These are phyloP conservation scores for Sturnus vulgaris DNA, from an alignment of 2,113 vertebrate genomes.

Conservation along the genomic window DNA sequence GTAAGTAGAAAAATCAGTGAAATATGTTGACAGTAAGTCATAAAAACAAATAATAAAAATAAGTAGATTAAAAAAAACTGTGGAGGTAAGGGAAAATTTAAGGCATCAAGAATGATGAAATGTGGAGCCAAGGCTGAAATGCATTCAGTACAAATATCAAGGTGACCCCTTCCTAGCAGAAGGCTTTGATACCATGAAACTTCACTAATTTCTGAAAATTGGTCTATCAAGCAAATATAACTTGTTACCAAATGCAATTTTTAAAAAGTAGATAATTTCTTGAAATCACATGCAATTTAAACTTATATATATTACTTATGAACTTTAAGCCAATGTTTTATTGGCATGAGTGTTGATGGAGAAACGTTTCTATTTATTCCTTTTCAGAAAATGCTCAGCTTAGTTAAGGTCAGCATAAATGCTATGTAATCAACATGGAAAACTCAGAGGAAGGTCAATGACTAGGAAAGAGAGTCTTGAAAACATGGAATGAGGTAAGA, in stretches of 20 bases:
- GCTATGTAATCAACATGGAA: conserved; percentile 34
- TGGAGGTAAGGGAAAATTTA: conserved; percentile 34
- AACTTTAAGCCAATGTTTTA: background rate
- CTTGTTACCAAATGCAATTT: background rate
- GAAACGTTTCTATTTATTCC: conserved; percentile 10
- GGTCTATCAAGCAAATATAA: background rate
- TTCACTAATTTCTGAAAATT: background rate
- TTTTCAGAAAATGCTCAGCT: conserved; percentile 16
- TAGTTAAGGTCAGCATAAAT: conserved; percentile 40
- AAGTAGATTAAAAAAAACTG: conserved; percentile 38
- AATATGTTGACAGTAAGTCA: conserved; percentile 58
- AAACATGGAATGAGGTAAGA: background rate
- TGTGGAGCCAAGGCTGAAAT: conserved; percentile 3
- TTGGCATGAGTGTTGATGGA: background rate
- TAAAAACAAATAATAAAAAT: conserved; percentile 61
- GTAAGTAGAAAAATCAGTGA: conserved; percentile 44
- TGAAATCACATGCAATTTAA: background rate
- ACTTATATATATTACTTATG: background rate
- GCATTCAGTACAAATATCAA: conserved; percentile 5
- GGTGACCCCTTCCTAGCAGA: conserved; percentile 7
- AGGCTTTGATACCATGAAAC: background rate
- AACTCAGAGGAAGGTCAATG: conserved; percentile 26
- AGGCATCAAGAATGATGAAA: conserved; percentile 6
- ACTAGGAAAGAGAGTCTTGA: background rate
- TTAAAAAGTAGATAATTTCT: background rate